Evolutionary conservation across 2,797 vertebrate genomes (phyloP), one percentile per base, ranked within the genome.

Genomic region (Oophaga sylvatica): DNA sequence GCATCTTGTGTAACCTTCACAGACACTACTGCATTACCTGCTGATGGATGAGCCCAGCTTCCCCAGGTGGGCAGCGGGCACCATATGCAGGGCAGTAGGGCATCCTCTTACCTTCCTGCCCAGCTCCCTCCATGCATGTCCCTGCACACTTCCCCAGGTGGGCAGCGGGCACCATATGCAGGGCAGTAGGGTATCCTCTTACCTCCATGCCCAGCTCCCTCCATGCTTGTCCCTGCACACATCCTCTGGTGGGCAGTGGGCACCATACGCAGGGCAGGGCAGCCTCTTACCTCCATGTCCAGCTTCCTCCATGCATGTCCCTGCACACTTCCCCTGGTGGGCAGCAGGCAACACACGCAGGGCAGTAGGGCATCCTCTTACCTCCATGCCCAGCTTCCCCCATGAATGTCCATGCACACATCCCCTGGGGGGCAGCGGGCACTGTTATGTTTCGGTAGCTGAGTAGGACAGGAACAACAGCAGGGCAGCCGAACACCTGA

Each of bases 231-330:
- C 26, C 26, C 26, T 26, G 26, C 26, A 26, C 26, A 26, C 26
- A 26, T 26, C 26, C 26, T 0, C 65, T 67, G 26, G 31, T 15
- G 26, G 11, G 48, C 48, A 53, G 48, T 0, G 7, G 48, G 48
- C 48, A 56, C 53, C 12, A 16, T 4, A 26, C 26, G 26, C 26
- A 26, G 26, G 26, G 26, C 31, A 48, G 20, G 17, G 73, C 5
- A 94, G 95, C 35, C 35, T 41, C 95, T 95, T 94, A 97, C 97
- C 96, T 97, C 96, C 67, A 97, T 93, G 85, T 94, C 95, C 91
- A 97, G 95, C 86, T 95, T 96, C 94, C 26, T 26, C 26, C 26
- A 26, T 26, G 26, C 26, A 26, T 26, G 26, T 26, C 26, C 26
- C 26, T 26, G 26, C 0, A 26, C 26, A 26, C 26, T 26, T 26